These are phyloP conservation scores for Silvanus unidentatus DNA, from an alignment of 2,888 invertebrate genomes.

Conservation along the genomic window DNA sequence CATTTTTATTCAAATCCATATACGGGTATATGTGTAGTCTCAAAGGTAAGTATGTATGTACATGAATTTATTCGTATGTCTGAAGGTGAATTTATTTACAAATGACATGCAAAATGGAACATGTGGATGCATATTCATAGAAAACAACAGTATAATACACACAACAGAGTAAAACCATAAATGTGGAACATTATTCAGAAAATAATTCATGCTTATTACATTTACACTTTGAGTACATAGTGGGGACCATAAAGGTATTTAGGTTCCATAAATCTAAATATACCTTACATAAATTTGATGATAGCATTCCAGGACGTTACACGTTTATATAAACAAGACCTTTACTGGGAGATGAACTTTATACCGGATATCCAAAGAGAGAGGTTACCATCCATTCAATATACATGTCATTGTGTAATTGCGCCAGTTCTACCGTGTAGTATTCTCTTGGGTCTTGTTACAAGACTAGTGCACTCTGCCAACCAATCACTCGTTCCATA, in stretches of 20 bases:
- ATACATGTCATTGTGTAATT: slow-evolving; percentile 31
- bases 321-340: slow-evolving; percentile 18
- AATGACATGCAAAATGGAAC: too few species aligned
- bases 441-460: slow-evolving; percentile 25
- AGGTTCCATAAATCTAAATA: slow-evolving; percentile 11
- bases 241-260: slow-evolving; percentile 10
- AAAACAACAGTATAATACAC: too few species aligned
- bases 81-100: too few species aligned
- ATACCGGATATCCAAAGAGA: slow-evolving; percentile 23
- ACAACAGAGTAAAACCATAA: too few species aligned
- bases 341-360: slow-evolving; percentile 12
- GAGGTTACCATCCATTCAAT: slow-evolving; percentile 23
- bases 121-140: too few species aligned
- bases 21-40: too few species aligned
- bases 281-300: slow-evolving; percentile 11
- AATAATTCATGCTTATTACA: too few species aligned
- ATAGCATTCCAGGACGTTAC: slow-evolving; percentile 8
- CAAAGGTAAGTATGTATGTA: too few species aligned
- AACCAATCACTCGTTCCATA: slow-evolving; percentile 13
- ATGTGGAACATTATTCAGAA: too few species aligned
- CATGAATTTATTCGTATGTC: too few species aligned
- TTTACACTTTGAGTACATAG: too few species aligned
- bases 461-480: slow-evolving; percentile 10
- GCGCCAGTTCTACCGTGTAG: slow-evolving; percentile 21
- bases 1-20: too few species aligned